These are phyloP conservation scores for Monochamus alternatus DNA, from an alignment of 2,888 invertebrate species.

Conservation along the genomic window DNA sequence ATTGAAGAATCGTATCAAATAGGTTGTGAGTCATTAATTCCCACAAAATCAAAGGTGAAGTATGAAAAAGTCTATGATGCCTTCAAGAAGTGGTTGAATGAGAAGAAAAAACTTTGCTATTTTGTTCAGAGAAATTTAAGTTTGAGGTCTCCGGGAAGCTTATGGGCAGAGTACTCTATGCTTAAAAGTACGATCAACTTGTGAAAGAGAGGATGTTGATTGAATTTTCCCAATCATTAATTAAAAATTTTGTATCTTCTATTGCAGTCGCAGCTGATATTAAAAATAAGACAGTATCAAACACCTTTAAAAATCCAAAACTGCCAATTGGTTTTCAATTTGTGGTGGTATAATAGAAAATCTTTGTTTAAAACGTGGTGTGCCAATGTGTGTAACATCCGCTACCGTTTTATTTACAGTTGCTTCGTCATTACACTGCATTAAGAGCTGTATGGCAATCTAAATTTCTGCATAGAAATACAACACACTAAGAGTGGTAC, in stretches of 20 bases:
- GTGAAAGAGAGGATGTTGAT: slow-evolving; percentile 87
- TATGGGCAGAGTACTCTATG: too few species aligned
- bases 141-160: too few species aligned
- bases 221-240: slow-evolving; percentile 87
- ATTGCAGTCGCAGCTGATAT: slow-evolving; percentile 78
- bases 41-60: too few species aligned
- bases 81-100: too few species aligned
- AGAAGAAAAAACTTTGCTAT: too few species aligned
- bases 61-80: too few species aligned
- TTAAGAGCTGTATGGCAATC: slow-evolving; percentile 79
- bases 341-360: slow-evolving; percentile 86
- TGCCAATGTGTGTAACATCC: slow-evolving; percentile 83
- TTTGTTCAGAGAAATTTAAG: too few species aligned
- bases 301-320: slow-evolving; percentile 89
- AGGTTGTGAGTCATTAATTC: too few species aligned
- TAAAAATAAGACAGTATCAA: slow-evolving; percentile 88
- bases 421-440: slow-evolving; percentile 81
- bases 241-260: slow-evolving; percentile 74
- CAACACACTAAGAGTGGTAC: slow-evolving; percentile 82
- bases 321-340: slow-evolving; percentile 80
- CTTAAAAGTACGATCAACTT: too few species aligned
- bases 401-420: slow-evolving; percentile 77
- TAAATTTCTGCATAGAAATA: slow-evolving; percentile 80
- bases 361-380: slow-evolving; percentile 90
- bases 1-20: too few species aligned